These are phyloP conservation scores for Papilio aristodemus DNA, from an alignment of 1,140 invertebrate species.

Conservation along the genomic window DNA sequence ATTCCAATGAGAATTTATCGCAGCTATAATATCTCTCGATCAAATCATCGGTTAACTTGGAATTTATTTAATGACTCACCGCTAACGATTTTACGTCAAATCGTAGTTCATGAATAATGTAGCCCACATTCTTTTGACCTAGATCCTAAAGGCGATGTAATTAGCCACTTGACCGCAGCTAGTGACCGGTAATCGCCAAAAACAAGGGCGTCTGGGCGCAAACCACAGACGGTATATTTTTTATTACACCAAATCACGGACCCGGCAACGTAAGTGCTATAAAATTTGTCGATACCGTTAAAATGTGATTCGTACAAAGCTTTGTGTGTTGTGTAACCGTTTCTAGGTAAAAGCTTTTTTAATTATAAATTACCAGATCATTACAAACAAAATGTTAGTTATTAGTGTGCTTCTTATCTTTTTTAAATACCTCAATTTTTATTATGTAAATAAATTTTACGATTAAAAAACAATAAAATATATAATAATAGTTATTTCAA, in stretches of 20 bases:
- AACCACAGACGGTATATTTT: slow-evolving; percentile 12
- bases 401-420: no score
- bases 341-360: neutral
- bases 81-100: slow-evolving; percentile 73
- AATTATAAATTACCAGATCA: neutral
- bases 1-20: slow-evolving; percentile 40
- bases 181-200: slow-evolving; percentile 32
- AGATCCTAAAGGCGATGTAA: slow-evolving; percentile 51
- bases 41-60: slow-evolving; percentile 51
- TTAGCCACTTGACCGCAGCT: slow-evolving; percentile 40
- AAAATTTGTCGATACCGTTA: slow-evolving; percentile 24
- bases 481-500: no score
- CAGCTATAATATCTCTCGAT: slow-evolving; percentile 51
- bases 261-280: slow-evolving; percentile 9
- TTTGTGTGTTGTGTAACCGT: slow-evolving; percentile 10
- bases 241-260: slow-evolving; percentile 33
- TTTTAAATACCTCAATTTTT: neutral
- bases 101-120: slow-evolving; percentile 67
- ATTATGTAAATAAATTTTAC: neutral
- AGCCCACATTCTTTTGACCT: slow-evolving; percentile 61
- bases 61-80: slow-evolving; percentile 76
- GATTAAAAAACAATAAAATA: no score
- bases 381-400: neutral
- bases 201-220: slow-evolving; percentile 28
- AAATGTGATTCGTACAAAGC: slow-evolving; percentile 8